Evolutionary conservation across 2,797 vertebrate genomes (phyloP).

Genomic region (Typhlichthys eigenmanni): DNA sequence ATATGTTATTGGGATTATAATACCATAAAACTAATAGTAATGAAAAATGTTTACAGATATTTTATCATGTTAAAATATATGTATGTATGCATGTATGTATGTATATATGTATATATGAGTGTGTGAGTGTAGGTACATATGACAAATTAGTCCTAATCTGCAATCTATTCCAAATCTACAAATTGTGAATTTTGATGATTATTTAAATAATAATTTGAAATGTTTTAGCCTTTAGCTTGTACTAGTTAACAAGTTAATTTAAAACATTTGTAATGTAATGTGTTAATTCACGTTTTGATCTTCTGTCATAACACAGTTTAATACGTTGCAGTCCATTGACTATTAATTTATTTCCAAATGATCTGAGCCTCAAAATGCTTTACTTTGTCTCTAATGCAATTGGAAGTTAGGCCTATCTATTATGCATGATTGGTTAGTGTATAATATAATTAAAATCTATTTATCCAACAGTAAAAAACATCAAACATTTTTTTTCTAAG

Average conservation of each 20-base stretch:
- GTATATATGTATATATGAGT: neutral
- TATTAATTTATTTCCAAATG: constrained; percentile 79
- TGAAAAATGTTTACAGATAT: too few species aligned
- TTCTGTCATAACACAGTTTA: constrained; percentile 74
- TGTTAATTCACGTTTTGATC: constrained; percentile 70
- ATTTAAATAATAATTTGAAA: constrained; percentile 42
- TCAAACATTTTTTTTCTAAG: constrained; percentile 46
- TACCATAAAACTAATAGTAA: too few species aligned
- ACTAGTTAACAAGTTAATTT: constrained; percentile 61
- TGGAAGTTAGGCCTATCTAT: constrained; percentile 74
- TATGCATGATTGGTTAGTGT: constrained; percentile 81
- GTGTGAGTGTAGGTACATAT: neutral
- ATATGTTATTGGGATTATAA: too few species aligned
- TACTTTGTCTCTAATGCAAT: constrained; percentile 74
- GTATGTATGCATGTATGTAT: neutral
- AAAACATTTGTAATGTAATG: constrained; percentile 67
- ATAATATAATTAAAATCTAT: constrained; percentile 80
- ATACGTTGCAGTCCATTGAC: constrained; percentile 81
- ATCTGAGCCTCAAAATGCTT: constrained; percentile 70
- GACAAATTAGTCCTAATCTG: neutral
- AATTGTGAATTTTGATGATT: constrained; percentile 11
- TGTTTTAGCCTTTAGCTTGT: constrained; percentile 35
- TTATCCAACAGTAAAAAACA: constrained; percentile 61
- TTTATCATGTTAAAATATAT: neutral
- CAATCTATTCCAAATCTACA: neutral